phyloP scores from a whole-genome alignment of 2,888 invertebrate genomes.

The Drosophila fulvimacula region DNA sequence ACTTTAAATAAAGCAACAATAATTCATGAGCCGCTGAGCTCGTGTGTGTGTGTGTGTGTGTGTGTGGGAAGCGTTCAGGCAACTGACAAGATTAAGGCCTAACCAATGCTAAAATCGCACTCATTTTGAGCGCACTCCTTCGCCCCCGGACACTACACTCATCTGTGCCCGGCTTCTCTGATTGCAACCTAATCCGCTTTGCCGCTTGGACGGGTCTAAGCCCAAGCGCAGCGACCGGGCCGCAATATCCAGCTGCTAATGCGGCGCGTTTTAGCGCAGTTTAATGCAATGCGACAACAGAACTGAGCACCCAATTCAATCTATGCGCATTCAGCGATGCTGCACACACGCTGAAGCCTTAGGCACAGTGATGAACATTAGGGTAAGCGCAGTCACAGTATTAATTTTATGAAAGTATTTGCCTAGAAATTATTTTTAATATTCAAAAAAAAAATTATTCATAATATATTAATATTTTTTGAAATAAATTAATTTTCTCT shows the following conservation, averaged over 20 bases:
- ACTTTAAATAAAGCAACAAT: slow-evolving; percentile 76
- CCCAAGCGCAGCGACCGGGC: slow-evolving; percentile 33
- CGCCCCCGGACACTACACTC: slow-evolving; percentile 1
- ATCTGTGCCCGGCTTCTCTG: slow-evolving; percentile 38
- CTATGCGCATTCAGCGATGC: slow-evolving; percentile 35
- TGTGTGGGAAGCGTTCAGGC: slow-evolving; percentile 78
- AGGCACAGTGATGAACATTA: background rate
- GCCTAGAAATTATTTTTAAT: background rate
- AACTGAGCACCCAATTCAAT: slow-evolving; percentile 52
- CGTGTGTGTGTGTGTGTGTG: slow-evolving; percentile 27
- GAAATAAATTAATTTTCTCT: no score
- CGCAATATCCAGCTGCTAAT: slow-evolving; percentile 73
- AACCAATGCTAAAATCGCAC: slow-evolving; percentile 78
- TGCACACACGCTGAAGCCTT: slow-evolving; percentile 14
- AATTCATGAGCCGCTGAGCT: slow-evolving; percentile 58
- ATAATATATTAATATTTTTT: no score
- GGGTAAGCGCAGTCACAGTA: background rate
- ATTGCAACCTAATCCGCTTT: slow-evolving; percentile 81
- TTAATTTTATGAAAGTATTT: background rate
- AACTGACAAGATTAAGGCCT: slow-evolving; percentile 79
- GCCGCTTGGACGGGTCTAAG: slow-evolving; percentile 61
- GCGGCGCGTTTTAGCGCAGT: slow-evolving; percentile 61
- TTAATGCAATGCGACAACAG: slow-evolving; percentile 75
- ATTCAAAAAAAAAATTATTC: no score
- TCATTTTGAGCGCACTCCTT: slow-evolving; percentile 51